phyloP scores from a whole-genome alignment of 2,888 invertebrate species.

The Tenthredo scrophulariae region DNA sequence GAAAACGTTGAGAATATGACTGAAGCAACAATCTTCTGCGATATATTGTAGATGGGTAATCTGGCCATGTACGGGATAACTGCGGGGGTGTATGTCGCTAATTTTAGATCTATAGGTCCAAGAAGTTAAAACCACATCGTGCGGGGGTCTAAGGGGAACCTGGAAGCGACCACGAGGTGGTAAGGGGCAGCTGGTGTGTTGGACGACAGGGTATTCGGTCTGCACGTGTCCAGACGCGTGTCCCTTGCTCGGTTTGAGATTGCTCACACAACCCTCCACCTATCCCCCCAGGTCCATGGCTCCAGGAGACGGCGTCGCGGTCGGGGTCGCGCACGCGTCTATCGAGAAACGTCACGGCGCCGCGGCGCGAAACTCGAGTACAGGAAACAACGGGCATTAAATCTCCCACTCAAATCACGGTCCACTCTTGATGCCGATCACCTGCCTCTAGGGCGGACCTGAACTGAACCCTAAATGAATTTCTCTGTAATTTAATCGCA shows the following conservation, averaged over 20 bases:
- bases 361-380: conserved; percentile 46
- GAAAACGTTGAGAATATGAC: not conserved
- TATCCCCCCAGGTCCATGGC: conserved; percentile 14
- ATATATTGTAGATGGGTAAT: not conserved
- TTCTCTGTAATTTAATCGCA: conserved; percentile 1
- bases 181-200: conserved; percentile 45
- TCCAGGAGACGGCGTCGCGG: conserved; percentile 24
- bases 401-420: conserved; percentile 31
- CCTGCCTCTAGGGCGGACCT: conserved; percentile 15
- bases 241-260: conserved; percentile 48
- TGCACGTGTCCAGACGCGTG: conserved; percentile 53
- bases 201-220: conserved; percentile 38
- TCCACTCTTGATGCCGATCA: conserved; percentile 27
- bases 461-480: not conserved
- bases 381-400: conserved; percentile 42
- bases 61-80: conserved; percentile 34
- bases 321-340: conserved; percentile 43
- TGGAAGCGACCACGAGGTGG: conserved; percentile 23
- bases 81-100: conserved; percentile 27
- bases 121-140: conserved; percentile 30
- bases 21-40: not conserved
- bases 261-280: conserved; percentile 47
- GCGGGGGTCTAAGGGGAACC: conserved; percentile 29
- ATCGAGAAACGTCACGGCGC: conserved; percentile 1
- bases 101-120: conserved; percentile 45